Evolutionary conservation across 2,113 vertebrate genomes (phyloP).

Genomic region (Oryzias woworae): DNA sequence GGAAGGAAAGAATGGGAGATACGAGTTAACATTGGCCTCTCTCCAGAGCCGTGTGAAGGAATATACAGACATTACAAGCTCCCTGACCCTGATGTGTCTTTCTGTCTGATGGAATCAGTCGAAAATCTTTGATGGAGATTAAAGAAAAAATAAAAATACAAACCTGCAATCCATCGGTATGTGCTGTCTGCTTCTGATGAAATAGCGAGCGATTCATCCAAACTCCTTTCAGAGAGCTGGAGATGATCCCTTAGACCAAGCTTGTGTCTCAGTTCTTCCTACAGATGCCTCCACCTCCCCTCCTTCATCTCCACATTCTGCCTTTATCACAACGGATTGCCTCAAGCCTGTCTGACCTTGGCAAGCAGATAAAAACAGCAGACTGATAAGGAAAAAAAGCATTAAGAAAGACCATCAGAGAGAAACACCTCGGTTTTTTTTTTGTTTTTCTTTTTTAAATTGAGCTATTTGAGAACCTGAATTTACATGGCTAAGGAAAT

Average conservation of each 20-base stretch:
- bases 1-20: conserved; percentile 11
- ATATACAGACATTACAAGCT: conserved; percentile 49
- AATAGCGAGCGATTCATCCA: conserved; percentile 9
- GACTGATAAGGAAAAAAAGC: conserved; percentile 62
- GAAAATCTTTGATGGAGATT: conserved; percentile 21
- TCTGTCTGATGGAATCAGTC: conserved; percentile 16
- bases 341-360: conserved; percentile 74
- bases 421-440: conserved; percentile 25
- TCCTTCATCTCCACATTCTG: conserved; percentile 35
- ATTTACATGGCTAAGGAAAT: conserved; percentile 66
- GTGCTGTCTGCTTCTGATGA: conserved; percentile 27
- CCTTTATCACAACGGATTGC: conserved; percentile 72
- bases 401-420: conserved; percentile 2
- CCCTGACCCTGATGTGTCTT: conserved; percentile 15
- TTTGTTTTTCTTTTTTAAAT: conserved; percentile 56
- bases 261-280: conserved; percentile 17
- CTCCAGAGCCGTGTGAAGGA: conserved; percentile 51
- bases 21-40: conserved; percentile 36
- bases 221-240: conserved; percentile 19
- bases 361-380: conserved; percentile 66
- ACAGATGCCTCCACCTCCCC: neutral
- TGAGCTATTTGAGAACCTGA: conserved; percentile 52
- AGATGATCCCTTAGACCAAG: conserved; percentile 50
- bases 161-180: conserved; percentile 21
- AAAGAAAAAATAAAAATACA: conserved; percentile 35